Evolutionary conservation across 2,888 invertebrate species (phyloP), one percentile per base, ranked within the genome.

Genomic region (Elysia crispata): DNA sequence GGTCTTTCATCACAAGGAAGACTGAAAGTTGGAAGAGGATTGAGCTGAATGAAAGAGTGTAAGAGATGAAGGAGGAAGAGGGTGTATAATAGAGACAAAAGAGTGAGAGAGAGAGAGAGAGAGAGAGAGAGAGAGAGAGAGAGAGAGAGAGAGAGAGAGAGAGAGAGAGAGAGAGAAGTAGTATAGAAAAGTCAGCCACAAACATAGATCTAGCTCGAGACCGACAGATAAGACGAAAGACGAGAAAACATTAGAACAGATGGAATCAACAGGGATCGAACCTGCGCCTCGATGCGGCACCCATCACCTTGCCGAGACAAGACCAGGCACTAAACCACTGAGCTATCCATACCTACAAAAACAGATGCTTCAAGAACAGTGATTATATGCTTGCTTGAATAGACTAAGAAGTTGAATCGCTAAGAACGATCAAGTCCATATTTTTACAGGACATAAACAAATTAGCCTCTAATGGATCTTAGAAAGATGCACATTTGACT

Each of bases 131-230:
- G 1, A 18, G 1, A n/a, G 28, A 5, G 3, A 25, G 30, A n/a
- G 66, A 5, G 13, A 66, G 66, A 66, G 28, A 66, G 66, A 66
- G 66, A 5, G 3, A 66, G 66, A 18, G 25, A 66, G 66, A 66
- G 66, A 66, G 13, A 25, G 66, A 66, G 66, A 66, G 28, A 66
- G 66, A 66, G 15, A 66, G 66, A 66, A 11, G 41, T 41, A 3
- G 8, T 41, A 11, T 6, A 41, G 41, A n/a, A 41, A 11, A 11
- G 41, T 11, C 41, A 41, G 41, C 41, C 3, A 11, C 5, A 11
- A 11, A 41, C 11, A 41, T 41, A 11, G 41, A 41, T 41, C 3
- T 41, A 11, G 41, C 3, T 11, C 8, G 28, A 25, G 30, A 25
- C 8, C 8, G 30, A 25, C 1, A 25, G 28, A 25, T 6, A 25